Evolutionary conservation across 2,797 vertebrate genomes (phyloP), one percentile per base, ranked within the genome.

Genomic region (Myoxocephalus aenaeus): DNA sequence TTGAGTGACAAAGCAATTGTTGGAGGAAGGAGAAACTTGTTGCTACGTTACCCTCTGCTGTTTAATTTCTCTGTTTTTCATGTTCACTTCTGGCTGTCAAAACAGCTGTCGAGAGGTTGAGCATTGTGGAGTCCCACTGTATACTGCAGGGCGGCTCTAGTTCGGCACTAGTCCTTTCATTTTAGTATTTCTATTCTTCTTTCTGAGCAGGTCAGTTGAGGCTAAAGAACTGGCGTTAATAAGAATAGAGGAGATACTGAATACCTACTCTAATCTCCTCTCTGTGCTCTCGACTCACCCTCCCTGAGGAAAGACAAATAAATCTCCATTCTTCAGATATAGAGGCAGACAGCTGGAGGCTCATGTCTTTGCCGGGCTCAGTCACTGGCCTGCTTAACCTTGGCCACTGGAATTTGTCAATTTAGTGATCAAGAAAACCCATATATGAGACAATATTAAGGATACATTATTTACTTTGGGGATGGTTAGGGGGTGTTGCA

Each of bases 241-340:
- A 68, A 75, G 71, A 87, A 92, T 67, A 70, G n/a, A 62, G 14
- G 59, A 71, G 84, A 89, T 18, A 34, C 71, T 76, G 81, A 84
- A 90, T 89, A 85, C 73, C 63, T 70, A 34, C 68, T 79, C 62
- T 88, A 87, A 90, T 89, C 89, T 89, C 58, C 76, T 83, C 66
- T 59, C 65, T 42, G 64, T 68, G 70, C 81, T 73, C 81, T 73
- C 63, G 63, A 65, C 67, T 87, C 57, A 72, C 27, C 63, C 74
- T 50, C 63, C 73, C 18, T 59, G 75, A 82, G 74, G 69, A 61
- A 81, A 88, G 88, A 75, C 77, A 87, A 86, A 91, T 82, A 80
- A 78, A 88, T 86, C 81, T 73, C 64, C 81, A 75, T 81, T 87
- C 77, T 87, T 83, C 62, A 78, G 63, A 80, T 79, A 77, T 25